Evolutionary conservation across 1,140 invertebrate species (phyloP).

Genomic region (Diplogasteroides magnus): DNA sequence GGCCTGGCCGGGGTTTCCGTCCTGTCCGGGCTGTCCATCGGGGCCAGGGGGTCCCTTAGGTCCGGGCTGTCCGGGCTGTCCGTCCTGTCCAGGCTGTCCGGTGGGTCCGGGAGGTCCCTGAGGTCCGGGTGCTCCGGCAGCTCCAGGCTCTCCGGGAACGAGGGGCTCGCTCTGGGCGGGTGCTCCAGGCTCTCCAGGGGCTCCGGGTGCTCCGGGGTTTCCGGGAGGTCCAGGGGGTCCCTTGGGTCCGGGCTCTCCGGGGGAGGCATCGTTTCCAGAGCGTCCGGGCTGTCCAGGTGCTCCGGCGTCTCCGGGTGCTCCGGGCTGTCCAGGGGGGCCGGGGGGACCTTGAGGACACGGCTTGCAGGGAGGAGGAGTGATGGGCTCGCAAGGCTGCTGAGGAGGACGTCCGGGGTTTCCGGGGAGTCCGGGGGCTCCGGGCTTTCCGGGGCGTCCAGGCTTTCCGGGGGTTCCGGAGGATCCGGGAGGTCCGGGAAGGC

Average conservation of each 20-base stretch:
- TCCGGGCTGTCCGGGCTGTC: slow-evolving; percentile 24
- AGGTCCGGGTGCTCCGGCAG: slow-evolving; percentile 29
- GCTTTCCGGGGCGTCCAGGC: slow-evolving; percentile 34
- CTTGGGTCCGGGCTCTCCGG: slow-evolving; percentile 31
- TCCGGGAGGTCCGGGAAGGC: slow-evolving; percentile 26
- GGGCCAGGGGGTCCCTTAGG: slow-evolving; percentile 21
- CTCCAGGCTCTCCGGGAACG: slow-evolving; percentile 27
- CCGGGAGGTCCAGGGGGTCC: slow-evolving; percentile 29
- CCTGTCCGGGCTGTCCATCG: slow-evolving; percentile 26
- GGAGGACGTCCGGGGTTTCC: slow-evolving; percentile 35
- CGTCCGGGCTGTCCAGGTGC: slow-evolving; percentile 24
- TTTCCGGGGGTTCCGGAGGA: slow-evolving; percentile 34
- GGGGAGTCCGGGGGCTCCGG: slow-evolving; percentile 37
- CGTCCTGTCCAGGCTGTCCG: slow-evolving; percentile 29
- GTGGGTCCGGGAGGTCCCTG: slow-evolving; percentile 31
- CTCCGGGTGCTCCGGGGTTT: slow-evolving; percentile 30
- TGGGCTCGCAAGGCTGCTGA: slow-evolving; percentile 32
- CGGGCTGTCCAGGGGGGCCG: slow-evolving; percentile 32
- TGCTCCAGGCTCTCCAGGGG: slow-evolving; percentile 28
- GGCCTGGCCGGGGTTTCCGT: slow-evolving; percentile 25
- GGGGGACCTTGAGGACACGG: slow-evolving; percentile 32
- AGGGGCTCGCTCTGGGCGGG: slow-evolving; percentile 25
- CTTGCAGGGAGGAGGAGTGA: slow-evolving; percentile 35
- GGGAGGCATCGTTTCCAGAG: slow-evolving; percentile 27
- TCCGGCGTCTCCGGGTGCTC: slow-evolving; percentile 31